Percentiles rank a stretch among this genome's conserved stretches.
These are phyloP conservation scores for Myiozetetes cayanensis DNA, from an alignment of 2,113 vertebrate genomes.

Conservation along the genomic window DNA sequence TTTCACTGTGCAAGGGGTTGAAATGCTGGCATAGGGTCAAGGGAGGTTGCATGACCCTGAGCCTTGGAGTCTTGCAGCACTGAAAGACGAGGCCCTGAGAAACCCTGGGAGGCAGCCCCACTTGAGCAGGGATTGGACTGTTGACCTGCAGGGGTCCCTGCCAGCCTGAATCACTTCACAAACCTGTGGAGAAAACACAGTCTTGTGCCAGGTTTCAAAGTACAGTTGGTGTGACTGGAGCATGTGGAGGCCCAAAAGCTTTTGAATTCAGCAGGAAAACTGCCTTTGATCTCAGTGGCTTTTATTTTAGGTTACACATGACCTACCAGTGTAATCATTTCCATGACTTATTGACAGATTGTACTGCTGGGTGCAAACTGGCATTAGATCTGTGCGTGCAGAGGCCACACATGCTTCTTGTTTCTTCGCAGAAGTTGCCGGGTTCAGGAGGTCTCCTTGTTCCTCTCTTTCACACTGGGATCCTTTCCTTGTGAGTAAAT, in stretches of 20 bases:
- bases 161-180: not conserved
- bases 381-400: fast-evolving
- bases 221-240: not conserved
- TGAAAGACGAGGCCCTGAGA: not conserved
- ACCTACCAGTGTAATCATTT: not conserved
- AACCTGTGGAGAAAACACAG: not conserved
- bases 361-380: not conserved
- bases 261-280: not conserved
- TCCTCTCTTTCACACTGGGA: not conserved
- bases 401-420: not conserved
- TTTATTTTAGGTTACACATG: not conserved
- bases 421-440: not conserved
- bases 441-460: not conserved
- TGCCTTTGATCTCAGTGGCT: not conserved
- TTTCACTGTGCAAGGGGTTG: not conserved
- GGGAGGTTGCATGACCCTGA: not conserved
- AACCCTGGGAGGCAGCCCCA: fast-evolving
- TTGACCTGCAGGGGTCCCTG: not conserved
- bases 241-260: not conserved
- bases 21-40: not conserved
- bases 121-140: not conserved
- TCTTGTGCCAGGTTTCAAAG: not conserved
- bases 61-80: not conserved
- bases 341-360: not conserved
- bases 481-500: not conserved